Evolutionary conservation across 2,797 vertebrate species (phyloP).

Genomic region (Coendou prehensilis): DNA sequence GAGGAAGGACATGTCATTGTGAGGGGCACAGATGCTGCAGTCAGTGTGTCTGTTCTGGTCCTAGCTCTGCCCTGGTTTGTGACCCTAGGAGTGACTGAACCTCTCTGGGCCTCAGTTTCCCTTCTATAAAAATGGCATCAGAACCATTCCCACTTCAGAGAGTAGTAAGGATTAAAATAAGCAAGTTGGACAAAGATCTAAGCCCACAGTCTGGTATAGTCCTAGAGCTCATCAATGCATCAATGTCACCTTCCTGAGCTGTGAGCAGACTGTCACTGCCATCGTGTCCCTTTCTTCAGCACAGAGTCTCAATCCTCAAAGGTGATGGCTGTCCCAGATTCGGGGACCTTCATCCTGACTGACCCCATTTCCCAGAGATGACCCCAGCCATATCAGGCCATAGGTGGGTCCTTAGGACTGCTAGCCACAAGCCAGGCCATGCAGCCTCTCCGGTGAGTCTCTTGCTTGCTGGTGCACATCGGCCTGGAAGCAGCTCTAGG

Average conservation of each 20-base stretch:
- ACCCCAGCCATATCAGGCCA: neutral
- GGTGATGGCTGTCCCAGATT: neutral
- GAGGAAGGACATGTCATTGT: neutral
- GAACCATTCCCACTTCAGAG: neutral
- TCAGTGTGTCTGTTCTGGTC: neutral
- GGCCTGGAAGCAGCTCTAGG: neutral
- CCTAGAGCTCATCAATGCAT: neutral
- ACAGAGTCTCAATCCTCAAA: neutral
- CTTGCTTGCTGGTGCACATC: neutral
- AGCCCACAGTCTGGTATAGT: neutral
- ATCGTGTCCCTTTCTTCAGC: neutral
- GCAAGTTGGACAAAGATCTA: neutral
- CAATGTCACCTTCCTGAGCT: neutral
- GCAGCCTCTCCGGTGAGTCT: neutral
- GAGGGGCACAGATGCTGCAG: neutral
- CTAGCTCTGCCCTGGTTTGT: neutral
- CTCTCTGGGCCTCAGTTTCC: neutral
- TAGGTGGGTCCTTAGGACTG: neutral
- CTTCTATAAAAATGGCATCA: neutral
- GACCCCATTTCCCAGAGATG: fast-evolving
- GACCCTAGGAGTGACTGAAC: neutral
- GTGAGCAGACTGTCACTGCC: neutral
- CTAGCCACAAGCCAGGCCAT: neutral
- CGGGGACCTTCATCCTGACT: neutral
- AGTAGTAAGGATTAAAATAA: neutral